Base-by-base conservation (phyloP, 1,140 invertebrate genomes). In the Drosophila hydei region DNA sequence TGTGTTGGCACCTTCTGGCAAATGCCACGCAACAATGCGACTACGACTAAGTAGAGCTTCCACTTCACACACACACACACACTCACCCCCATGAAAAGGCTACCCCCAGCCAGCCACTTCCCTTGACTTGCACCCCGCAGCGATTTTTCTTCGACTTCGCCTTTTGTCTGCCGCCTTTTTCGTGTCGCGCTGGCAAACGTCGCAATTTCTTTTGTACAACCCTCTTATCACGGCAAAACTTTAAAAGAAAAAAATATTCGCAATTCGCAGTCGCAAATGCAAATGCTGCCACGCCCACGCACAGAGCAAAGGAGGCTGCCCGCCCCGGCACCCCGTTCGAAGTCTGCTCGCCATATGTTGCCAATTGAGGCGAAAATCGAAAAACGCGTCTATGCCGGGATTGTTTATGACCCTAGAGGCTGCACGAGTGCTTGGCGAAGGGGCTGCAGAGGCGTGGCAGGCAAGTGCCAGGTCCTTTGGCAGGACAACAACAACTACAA, bases 341-440 rank as follows among this genome's bases (percentile, higher is more conserved):
- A 68, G 79, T 73, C 75, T 75, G 79, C 59, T 78, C 65, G 68
- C 81, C 81, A 85, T 85, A 87, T 85, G 81, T 88, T 85, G 81
- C 81, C 81, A 85, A 85, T 85, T 85, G 81, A 81, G 83, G 81
- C 81, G 81, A 87, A 85, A 85, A 85, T 87, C 81, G 81, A 85
- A 85, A 85, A 87, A 85, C 77, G 75, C 81, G 81, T 87, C 81
- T 87, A 81, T 75, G 65, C 73, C 12, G 59, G 59, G 76, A 85
- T 85, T 85, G 81, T 85, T 85, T 85, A 85, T 87, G 81, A 77
- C 77, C 81, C 77, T 51, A 73, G 61, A 60, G 77, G 59, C 56
- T 70, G 60, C 59, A 30, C n/a, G 11, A 48, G 25, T 23, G 42
- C 43, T 6, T 23, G 38, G 6, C 27, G 16, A 14, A n/a, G 18